A percentile compares a stretch with the other conserved stretches of the same genome.
These are phyloP conservation scores for Araneus ventricosus DNA, from an alignment of 1,140 invertebrate species.

Conservation along the genomic window DNA sequence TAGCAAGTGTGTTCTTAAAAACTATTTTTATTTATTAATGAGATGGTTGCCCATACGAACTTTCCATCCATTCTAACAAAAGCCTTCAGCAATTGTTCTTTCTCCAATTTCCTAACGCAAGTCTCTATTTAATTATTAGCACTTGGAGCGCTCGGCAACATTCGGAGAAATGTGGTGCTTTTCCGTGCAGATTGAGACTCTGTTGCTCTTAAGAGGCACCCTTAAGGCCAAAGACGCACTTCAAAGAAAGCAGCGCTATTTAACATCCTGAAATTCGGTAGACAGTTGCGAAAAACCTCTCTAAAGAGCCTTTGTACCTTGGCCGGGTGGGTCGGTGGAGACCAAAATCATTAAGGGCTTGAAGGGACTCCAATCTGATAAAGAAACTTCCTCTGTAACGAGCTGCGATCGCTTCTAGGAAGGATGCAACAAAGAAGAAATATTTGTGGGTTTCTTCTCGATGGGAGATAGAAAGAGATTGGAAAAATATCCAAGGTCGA, in stretches of 20 bases:
- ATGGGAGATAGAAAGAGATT: not conserved
- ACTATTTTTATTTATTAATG: too few species aligned
- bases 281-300: not conserved
- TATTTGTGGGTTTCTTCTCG: not conserved
- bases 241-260: slow-evolving; percentile 14
- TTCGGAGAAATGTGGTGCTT: not conserved
- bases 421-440: slow-evolving; percentile 45
- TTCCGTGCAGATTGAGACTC: not conserved
- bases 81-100: not conserved
- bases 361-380: slow-evolving; percentile 50
- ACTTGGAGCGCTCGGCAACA: not conserved
- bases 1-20: too few species aligned
- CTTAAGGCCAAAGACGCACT: not conserved
- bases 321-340: not conserved
- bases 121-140: not conserved
- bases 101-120: not conserved
- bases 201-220: not conserved
- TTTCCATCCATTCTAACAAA: not conserved
- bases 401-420: slow-evolving; percentile 12
- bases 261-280: not conserved
- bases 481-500: not conserved
- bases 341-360: slow-evolving; percentile 14
- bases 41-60: too few species aligned
- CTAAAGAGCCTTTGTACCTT: not conserved
- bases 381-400: slow-evolving; percentile 50